Evolutionary conservation across 2,113 vertebrate genomes (phyloP), one percentile per base, ranked within the genome.

Genomic region (Platichthys stellatus): DNA sequence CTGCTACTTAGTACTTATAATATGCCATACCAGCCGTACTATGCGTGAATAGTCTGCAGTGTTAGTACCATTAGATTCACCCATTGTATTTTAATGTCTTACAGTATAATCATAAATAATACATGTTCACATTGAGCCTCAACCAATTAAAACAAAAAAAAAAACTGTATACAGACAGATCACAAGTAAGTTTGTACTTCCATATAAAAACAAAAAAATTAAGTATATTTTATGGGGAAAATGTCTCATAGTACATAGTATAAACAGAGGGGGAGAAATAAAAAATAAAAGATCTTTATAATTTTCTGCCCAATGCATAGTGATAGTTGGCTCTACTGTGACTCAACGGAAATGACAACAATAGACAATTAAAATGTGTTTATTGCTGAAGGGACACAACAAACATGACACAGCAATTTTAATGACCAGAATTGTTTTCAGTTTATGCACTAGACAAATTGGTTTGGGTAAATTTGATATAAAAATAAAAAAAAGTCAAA

Each of bases 321-420:
- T 28, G 49, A 28, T 17, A 28, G n/a, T 47, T 69, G 59, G 54
- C 68, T 12, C 3, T 35, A 18, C 63, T 72, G 58, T 54, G 51
- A 82, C 80, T 71, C 47, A 83, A 83, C 5, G 80, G 65, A 83
- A 86, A 84, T 49, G 9, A 82, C 68, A 83, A 74, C 72, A 76
- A 74, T 13, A 56, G 72, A 76, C 70, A 72, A 61, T 68, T 79
- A 45, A 84, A 76, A 84, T 21, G 62, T 53, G 69, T 88, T 88
- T 88, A 84, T 86, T 88, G 56, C 74, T 78, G 71, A 84, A 81
- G 62, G 72, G 62, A 82, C 59, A 66, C 59, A 66, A 81, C 78
- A 88, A 66, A 76, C 68, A 79, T 78, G 56, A 81, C 53, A 81
- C 53, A 83, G 77, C 60, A 81, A 4, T 31, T 73, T 69, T 69